Evolutionary conservation across 2,888 invertebrate species (phyloP), one percentile per base, ranked within the genome.

Genomic region (Mimachlamys varia): DNA sequence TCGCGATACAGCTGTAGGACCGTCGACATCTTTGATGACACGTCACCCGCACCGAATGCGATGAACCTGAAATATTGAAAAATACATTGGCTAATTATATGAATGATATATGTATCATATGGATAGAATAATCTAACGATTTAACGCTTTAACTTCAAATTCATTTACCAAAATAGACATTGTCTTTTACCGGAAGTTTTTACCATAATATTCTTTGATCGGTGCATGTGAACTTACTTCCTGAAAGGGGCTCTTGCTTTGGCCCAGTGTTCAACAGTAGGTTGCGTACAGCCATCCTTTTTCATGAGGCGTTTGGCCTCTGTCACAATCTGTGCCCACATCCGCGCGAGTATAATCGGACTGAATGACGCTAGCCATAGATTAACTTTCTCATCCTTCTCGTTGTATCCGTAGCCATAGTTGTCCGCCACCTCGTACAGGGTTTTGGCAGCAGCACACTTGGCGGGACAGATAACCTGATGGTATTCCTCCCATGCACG

Each of bases 401-500:
- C 92, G 88, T 93, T 92, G 22, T 89, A 88, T 4, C 93, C 93
- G 55, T 91, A 93, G 0, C 95, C 95, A 76, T 94, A 92, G 53
- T 94, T 94, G 13, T 94, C 94, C 27, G 92, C 92, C 7, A 95
- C 89, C 55, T 94, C 94, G 89, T 94, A 95, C 76, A 95, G 89
- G 89, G 92, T 93, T 3, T 88, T 88, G 3, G 94, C 93, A 0
- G 92, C 94, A 15, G 94, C 89, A 88, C 94, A 94, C 62, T 92
- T 92, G 37, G 93, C 92, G 13, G 95, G 97, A 95, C 99, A 99
- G 87, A 98, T 96, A 17, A 97, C 97, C 94, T 97, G 97, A 96
- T 99, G 99, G 96, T 99, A 99, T 58, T 97, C 97, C 87, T 97
- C 96, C 97, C 97, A 98, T 1, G 98, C 98, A 0, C 97, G 97